Conservation (phyloP, 2,888 invertebrate species). For the Diploptera punctata region DNA sequence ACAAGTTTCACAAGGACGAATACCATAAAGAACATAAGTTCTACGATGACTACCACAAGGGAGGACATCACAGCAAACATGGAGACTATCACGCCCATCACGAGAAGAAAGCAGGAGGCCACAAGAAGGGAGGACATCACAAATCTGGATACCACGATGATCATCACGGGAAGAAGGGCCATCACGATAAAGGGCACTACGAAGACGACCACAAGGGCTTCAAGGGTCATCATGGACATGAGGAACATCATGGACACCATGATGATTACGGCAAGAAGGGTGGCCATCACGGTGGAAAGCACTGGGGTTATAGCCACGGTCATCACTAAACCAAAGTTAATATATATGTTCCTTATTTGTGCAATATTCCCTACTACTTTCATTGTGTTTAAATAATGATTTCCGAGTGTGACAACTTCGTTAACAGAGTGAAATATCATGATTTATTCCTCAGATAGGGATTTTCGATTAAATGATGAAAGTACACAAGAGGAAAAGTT, state of each 20-base stretch:
- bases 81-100: conserved; percentile 81
- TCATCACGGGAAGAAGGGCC: conserved; percentile 81
- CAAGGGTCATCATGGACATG: conserved; percentile 79
- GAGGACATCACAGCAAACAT: conserved; percentile 76
- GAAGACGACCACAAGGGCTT: conserved; percentile 84
- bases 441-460: no score
- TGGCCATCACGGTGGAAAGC: conserved; percentile 75
- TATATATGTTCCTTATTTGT: no score
- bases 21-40: conserved; percentile 82
- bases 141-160: conserved; percentile 81
- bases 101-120: conserved; percentile 75
- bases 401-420: no score
- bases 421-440: no score
- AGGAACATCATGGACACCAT: conserved; percentile 77
- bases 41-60: conserved; percentile 87
- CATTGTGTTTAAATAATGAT: no score
- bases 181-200: conserved; percentile 82
- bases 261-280: conserved; percentile 81
- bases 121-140: conserved; percentile 82
- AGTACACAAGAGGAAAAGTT: no score
- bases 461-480: no score
- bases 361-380: no score
- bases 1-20: conserved; percentile 83
- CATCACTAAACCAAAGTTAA: conserved; percentile 5
- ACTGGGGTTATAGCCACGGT: conserved; percentile 65